These are phyloP conservation scores for Jaculus jaculus DNA, from an alignment of 2,113 vertebrate species.

Conservation along the genomic window DNA sequence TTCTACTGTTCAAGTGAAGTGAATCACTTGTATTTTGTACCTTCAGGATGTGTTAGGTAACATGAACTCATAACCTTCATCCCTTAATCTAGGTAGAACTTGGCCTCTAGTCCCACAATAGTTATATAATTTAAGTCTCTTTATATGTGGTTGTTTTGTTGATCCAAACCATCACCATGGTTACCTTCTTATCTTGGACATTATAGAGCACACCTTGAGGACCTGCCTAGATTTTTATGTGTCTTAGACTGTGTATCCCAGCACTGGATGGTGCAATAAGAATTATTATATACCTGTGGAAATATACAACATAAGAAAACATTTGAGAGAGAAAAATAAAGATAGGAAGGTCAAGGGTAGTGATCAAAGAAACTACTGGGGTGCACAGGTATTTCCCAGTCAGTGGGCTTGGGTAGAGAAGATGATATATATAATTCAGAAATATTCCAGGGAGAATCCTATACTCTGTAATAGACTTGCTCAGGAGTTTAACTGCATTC, in stretches of 20 bases:
- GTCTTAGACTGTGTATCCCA: not conserved
- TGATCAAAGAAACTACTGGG: not conserved
- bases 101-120: not conserved
- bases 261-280: not conserved
- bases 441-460: not conserved
- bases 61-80: conserved; percentile 57
- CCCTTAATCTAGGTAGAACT: conserved; percentile 47
- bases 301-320: not conserved
- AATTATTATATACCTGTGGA: not conserved
- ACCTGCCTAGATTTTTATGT: not conserved
- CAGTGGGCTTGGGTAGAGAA: not conserved
- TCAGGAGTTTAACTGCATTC: not conserved
- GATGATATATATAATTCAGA: not conserved
- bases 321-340: not conserved
- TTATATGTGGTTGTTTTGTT: not conserved
- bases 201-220: not conserved
- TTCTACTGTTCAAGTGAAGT: conserved; percentile 7
- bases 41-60: conserved; percentile 22
- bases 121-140: conserved; percentile 40
- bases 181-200: not conserved
- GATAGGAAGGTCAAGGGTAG: not conserved
- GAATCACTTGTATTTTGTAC: conserved; percentile 43
- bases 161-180: not conserved
- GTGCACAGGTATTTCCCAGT: not conserved
- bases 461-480: not conserved